These are phyloP conservation scores for Diadophis punctatus DNA, from an alignment of 2,113 vertebrate genomes.

Conservation along the genomic window DNA sequence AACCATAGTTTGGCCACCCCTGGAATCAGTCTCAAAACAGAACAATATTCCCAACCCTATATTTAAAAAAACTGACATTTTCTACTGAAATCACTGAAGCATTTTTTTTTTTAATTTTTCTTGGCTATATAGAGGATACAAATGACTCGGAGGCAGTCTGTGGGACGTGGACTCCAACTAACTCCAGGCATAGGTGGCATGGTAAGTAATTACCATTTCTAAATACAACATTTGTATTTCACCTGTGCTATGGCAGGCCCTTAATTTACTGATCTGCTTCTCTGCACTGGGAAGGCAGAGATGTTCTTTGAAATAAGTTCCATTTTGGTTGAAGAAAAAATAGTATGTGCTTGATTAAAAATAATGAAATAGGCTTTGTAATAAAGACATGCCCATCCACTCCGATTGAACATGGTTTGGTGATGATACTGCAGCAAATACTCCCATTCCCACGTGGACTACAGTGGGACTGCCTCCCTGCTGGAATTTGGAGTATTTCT, in stretches of 20 bases:
- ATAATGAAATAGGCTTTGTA: neutral
- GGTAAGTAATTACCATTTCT: conserved; percentile 67
- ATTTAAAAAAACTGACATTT: neutral
- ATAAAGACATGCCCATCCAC: neutral
- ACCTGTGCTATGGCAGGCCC: neutral
- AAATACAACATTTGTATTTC: neutral
- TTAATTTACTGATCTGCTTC: neutral
- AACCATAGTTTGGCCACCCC: too few species aligned
- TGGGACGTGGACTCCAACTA: conserved; percentile 84
- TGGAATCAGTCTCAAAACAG: neutral
- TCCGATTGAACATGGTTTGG: neutral
- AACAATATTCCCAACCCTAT: neutral
- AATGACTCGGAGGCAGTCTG: conserved; percentile 81
- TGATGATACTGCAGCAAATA: neutral
- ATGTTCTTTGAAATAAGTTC: neutral
- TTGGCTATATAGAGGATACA: conserved; percentile 69
- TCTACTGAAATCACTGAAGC: neutral
- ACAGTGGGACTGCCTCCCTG: neutral
- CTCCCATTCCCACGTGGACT: neutral
- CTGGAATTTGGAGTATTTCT: neutral
- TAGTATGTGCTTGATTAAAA: neutral
- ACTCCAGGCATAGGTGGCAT: conserved; percentile 78
- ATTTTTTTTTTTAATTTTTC: neutral
- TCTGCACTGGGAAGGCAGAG: neutral
- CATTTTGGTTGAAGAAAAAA: neutral